Evolutionary conservation across 2,113 vertebrate genomes (phyloP).

Genomic region (Platichthys flesus): DNA sequence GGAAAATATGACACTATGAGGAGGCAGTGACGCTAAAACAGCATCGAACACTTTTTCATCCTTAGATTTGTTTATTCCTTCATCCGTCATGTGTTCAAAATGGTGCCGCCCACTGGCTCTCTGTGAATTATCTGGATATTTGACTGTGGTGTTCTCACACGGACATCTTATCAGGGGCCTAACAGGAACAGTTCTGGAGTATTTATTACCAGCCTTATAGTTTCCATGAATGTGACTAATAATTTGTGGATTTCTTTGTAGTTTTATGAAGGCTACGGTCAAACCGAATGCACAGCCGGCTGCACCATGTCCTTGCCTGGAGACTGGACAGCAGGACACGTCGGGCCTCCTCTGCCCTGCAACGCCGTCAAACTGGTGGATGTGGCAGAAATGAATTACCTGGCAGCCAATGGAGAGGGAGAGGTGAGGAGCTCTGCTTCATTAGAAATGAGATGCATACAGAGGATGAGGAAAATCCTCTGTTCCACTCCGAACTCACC

Average conservation of each 20-base stretch:
- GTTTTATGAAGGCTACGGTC: slow-evolving; percentile 99
- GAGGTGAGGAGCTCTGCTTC: slow-evolving; percentile 85
- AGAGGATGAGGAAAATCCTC: background rate
- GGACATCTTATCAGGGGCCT: too few species aligned
- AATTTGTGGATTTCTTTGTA: slow-evolving; percentile 50
- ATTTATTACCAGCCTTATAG: background rate
- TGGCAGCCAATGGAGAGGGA: slow-evolving; percentile 91
- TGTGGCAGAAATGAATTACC: slow-evolving; percentile 96
- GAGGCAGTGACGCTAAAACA: too few species aligned
- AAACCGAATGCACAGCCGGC: slow-evolving; percentile 96
- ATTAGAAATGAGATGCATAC: background rate
- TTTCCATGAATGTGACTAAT: background rate
- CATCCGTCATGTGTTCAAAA: too few species aligned
- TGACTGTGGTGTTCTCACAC: too few species aligned
- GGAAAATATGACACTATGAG: too few species aligned
- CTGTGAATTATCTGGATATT: too few species aligned
- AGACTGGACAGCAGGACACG: slow-evolving; percentile 97
- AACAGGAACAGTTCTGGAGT: too few species aligned
- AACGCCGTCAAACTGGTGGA: slow-evolving; percentile 91
- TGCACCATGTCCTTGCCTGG: slow-evolving; percentile 91
- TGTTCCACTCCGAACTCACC: too few species aligned
- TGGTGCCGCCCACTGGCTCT: too few species aligned
- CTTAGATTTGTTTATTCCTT: too few species aligned
- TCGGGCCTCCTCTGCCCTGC: slow-evolving; percentile 95
- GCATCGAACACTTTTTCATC: too few species aligned